Evolutionary conservation across 1,140 invertebrate species (phyloP).

Genomic region (Subanguina moxae): DNA sequence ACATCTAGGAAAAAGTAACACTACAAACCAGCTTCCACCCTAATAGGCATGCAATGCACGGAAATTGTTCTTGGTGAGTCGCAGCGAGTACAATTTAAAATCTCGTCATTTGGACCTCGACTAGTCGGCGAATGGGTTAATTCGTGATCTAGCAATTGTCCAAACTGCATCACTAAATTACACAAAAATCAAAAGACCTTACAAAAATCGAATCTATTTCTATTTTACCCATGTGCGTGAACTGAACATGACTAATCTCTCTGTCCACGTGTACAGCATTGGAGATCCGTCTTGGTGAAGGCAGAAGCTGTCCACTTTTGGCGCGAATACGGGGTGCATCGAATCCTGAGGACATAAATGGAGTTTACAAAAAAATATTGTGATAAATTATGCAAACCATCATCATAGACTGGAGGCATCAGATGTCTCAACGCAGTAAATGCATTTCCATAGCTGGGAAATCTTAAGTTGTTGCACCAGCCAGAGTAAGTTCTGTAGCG

Average conservation of each 20-base stretch:
- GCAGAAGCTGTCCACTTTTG: constrained; percentile 72
- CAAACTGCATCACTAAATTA: constrained; percentile 51
- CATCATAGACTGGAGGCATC: constrained; percentile 84
- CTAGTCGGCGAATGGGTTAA: constrained; percentile 52
- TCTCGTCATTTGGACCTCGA: constrained; percentile 48
- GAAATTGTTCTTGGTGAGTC: constrained; percentile 49
- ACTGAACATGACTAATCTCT: constrained; percentile 63
- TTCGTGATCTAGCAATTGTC: constrained; percentile 51
- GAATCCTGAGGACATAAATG: constrained; percentile 21
- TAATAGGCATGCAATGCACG: constrained; percentile 64
- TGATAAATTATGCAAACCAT: constrained; percentile 75
- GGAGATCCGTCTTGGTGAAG: constrained; percentile 77
- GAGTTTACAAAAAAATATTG: constrained; percentile 4
- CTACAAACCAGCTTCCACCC: constrained; percentile 59
- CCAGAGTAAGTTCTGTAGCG: constrained; percentile 86
- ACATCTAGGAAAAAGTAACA: too few species aligned
- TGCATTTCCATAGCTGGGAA: constrained; percentile 78
- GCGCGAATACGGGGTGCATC: constrained; percentile 59
- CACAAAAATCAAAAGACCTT: not conserved
- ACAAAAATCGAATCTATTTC: not conserved
- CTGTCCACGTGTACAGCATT: constrained; percentile 77
- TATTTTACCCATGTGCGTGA: constrained; percentile 47
- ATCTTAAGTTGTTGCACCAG: constrained; percentile 85
- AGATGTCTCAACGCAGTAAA: constrained; percentile 78
- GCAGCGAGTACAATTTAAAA: constrained; percentile 53